Percentiles rank a stretch among this genome's conserved stretches.
phyloP scores from a whole-genome alignment of 2,113 vertebrate genomes.

The Chamaea fasciata region DNA sequence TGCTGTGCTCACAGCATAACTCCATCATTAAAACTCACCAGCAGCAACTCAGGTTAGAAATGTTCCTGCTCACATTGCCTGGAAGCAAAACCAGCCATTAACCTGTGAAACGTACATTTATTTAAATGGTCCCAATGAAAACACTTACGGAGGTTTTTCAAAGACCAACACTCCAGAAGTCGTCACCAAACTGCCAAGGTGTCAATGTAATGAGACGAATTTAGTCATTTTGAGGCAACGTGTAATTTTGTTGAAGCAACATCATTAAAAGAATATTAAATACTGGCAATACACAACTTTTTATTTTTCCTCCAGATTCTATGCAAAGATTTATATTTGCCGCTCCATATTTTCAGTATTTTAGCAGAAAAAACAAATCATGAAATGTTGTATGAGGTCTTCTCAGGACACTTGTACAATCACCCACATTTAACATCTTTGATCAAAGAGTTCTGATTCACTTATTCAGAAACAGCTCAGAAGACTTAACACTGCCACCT shows the following conservation, averaged over 20 bases:
- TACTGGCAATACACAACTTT: neutral
- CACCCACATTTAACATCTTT: neutral
- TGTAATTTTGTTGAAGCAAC: neutral
- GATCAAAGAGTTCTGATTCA: neutral
- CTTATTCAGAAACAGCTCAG: neutral
- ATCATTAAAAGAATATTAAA: neutral
- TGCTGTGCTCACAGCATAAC: fast-evolving
- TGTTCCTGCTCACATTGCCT: neutral
- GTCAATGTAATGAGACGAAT: fast-evolving
- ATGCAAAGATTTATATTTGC: neutral
- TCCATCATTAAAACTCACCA: neutral
- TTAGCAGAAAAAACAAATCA: neutral
- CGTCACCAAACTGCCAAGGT: neutral
- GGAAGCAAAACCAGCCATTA: neutral
- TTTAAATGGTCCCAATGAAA: neutral
- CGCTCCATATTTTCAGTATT: neutral
- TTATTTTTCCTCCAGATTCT: neutral
- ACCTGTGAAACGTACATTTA: neutral
- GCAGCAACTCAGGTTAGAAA: neutral
- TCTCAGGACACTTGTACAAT: neutral
- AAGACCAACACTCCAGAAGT: neutral
- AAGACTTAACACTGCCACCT: neutral
- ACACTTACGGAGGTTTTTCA: neutral
- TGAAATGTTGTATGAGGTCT: neutral
- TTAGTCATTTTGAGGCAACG: neutral